Base-by-base conservation (phyloP, 2,888 invertebrate species). In the Rhaphigaster nebulosa region DNA sequence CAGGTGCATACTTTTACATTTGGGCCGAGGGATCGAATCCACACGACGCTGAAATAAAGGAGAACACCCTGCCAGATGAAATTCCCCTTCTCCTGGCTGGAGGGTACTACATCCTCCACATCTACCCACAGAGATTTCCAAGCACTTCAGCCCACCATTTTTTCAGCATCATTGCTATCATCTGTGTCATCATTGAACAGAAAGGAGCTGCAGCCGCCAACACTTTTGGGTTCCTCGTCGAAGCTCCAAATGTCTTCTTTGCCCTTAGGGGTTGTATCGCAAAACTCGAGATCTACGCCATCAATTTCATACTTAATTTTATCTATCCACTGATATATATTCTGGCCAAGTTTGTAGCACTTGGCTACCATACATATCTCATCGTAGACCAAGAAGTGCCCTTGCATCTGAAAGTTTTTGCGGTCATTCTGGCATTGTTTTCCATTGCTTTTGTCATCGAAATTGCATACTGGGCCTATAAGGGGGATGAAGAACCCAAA, bases 161-260 rank as follows among this genome's bases (percentile, higher is more conserved):
- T 0, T 52, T 87, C 34, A 87, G 87, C n/a, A 34, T 87, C 29
- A 56, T 56, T 13, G 87, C 54, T 34, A 87, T 87, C 34, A 29
- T 54, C 29, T n/a, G 45, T n/a, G 87, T 87, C 87, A 4, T 87
- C 18, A 13, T 18, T 18, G 12, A 87, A 12, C 20, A 34, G 18
- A 50, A 87, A 38, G 87, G 87, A 34, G 87, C 87, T 26, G 1
- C 26, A 13, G 87, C 38, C 5, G 87, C 54, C 52, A 87, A 34
- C n/a, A 87, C 87, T 0, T 87, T 87, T 20, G 87, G 54, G 20
- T 87, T 87, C 34, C 87, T 87, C 45, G 87, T 87, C 23, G 87
- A 87, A 29, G 87, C 87, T 52, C 87, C 87, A 15, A 56, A 52
- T 15, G 87, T 56, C 13, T 87, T 87, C 23, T 26, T 87, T 10